phyloP scores from a whole-genome alignment of 2,113 vertebrate genomes.

The Paracanthobrama guichenoti region DNA sequence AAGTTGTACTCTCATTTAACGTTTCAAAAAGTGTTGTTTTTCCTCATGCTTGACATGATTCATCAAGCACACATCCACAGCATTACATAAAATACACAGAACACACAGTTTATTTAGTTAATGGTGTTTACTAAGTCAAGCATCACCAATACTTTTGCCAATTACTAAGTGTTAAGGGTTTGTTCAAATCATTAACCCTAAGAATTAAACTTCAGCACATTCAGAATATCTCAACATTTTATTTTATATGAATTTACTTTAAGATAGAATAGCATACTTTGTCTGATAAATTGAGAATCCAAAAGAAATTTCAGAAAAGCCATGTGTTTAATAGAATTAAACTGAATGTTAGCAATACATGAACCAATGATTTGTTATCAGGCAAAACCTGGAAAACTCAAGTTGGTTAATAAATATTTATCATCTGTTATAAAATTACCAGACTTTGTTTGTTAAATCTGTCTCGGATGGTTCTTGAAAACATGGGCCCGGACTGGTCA shows the following conservation, averaged over 20 bases:
- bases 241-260: background rate
- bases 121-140: background rate
- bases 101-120: background rate
- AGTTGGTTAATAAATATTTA: background rate
- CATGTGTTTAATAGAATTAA: background rate
- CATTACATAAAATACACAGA: background rate
- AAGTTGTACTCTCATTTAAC: background rate
- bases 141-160: background rate
- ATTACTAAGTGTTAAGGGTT: background rate
- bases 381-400: background rate
- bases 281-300: too few species aligned
- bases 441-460: constrained; percentile 1
- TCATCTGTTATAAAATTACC: background rate
- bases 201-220: background rate
- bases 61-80: background rate
- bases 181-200: too few species aligned
- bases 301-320: background rate
- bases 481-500: background rate
- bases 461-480: background rate
- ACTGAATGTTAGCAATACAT: background rate
- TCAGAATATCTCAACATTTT: background rate
- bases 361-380: background rate
- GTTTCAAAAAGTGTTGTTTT: background rate
- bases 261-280: background rate
- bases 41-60: background rate